phyloP scores from a whole-genome alignment of 2,113 vertebrate species.

The Emydura subglobosa region DNA sequence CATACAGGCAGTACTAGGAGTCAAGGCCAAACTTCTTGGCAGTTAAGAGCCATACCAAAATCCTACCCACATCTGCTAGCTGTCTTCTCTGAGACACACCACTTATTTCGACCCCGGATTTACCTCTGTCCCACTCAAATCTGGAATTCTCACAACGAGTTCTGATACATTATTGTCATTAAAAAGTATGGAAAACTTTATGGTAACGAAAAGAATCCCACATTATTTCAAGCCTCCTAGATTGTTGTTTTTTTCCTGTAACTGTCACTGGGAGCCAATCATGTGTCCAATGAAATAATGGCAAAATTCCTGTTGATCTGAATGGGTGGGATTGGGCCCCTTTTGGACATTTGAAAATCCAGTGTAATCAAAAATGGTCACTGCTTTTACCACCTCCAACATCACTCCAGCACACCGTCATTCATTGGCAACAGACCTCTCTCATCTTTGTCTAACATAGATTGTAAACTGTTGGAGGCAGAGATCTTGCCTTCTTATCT shows the following conservation, averaged over 20 bases:
- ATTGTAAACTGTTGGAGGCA: background rate
- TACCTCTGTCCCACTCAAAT: rapidly evolving
- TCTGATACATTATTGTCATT: background rate
- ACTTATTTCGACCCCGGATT: rapidly evolving
- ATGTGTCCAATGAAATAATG: rapidly evolving
- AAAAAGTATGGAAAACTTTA: rapidly evolving
- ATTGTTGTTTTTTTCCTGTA: background rate
- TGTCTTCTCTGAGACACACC: rapidly evolving
- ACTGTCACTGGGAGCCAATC: background rate
- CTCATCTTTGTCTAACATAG: rapidly evolving
- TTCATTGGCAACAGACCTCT: background rate
- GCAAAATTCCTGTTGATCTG: slow-evolving; percentile 4
- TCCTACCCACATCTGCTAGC: rapidly evolving
- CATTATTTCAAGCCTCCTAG: background rate
- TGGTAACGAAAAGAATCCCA: background rate
- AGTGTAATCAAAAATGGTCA: background rate
- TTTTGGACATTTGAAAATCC: background rate
- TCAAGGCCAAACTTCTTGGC: background rate
- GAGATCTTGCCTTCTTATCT: background rate
- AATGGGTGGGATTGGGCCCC: background rate
- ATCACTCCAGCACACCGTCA: rapidly evolving
- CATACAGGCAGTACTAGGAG: background rate
- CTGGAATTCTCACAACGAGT: background rate
- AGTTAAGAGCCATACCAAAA: background rate
- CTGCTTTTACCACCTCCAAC: background rate